Base-by-base conservation (phyloP, 2,113 vertebrate species). In the Peucedramus taeniatus region DNA sequence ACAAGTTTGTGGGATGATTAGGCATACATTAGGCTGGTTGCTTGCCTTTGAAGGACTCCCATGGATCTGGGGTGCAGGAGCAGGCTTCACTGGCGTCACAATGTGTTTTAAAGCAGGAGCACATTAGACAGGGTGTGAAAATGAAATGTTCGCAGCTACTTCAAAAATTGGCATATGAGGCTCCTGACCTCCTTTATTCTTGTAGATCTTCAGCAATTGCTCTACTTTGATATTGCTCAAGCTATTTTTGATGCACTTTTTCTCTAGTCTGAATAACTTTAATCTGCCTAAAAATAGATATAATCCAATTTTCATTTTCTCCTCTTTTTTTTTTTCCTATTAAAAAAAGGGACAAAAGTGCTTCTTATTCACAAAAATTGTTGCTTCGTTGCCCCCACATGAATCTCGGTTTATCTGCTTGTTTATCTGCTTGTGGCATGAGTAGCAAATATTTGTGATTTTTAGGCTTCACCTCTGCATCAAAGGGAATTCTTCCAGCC, bases 161-260 rank as follows among this genome's bases (percentile, higher is more conserved):
- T 92, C 24, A 51, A 93, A 83, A 93, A 91, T 68, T 92, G 75
- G 40, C 27, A 87, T 96, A 49, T 68, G 33, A 79, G 69, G 64
- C 6, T 91, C 10, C 76, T 82, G 68, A 77, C 89, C 93, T 95
- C 81, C 53, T 97, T 92, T 94, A 84, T 74, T 95, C 93, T 72
- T 39, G 20, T 17, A 93, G 91, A 83, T 87, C 81, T 96, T 93
- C 89, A 97, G 83, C 89, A 96, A 50, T 60, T 96, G 96, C 66
- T 94, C 96, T 51, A 96, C 83, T 97, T 98, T 80, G 56, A 56
- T 76, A 76, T 54, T 0, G 2, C 44, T 81, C 10, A 35, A 84
- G 68, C n/a, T 94, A 75, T 90, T 94, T 94, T 87, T 87, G 39
- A 88, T 54, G 21, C 0, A 0, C 28, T 71, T 91, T 93, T 56